Base-by-base conservation (phyloP, 2,113 vertebrate genomes). In the Grammomys dolichurus region DNA sequence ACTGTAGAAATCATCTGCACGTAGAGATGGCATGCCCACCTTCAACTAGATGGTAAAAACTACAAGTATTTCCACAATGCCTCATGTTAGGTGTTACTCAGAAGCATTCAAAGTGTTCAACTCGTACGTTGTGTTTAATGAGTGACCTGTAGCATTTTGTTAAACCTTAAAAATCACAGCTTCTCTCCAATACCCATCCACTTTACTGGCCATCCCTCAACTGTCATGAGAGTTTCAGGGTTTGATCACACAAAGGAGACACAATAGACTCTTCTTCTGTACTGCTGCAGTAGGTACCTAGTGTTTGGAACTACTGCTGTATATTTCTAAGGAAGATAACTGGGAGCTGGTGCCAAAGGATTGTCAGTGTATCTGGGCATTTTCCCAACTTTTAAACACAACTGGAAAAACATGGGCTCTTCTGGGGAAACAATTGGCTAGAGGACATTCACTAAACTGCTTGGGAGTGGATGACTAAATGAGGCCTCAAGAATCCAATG, bases 361-460 rank as follows among this genome's bases (percentile, higher is more conserved):
- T 70, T 95, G 95, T 88, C 97, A 93, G 75, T 67, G 40, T 58
- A 81, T 96, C 96, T 96, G 94, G 97, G 98, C 96, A 96, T 46
- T 90, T 33, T 97, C 94, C 97, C 97, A 97, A 93, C 78, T 94
- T 72, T 94, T 94, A 96, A 95, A 81, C 96, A 92, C 87, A 94
- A 96, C 95, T 96, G 94, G 94, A 97, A 94, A 97, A 97, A 90
- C 97, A 97, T 51, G 92, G 94, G 63, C 89, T 96, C 94, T 97
- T 95, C 28, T 48, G 94, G 90, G 96, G 91, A 95, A 92, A 94
- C 94, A 87, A 91, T 5, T 94, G 96, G 96, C 88, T 96, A 51
- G 73, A 93, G 93, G 93, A 76, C 96, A 96, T 95, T 95, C 94
- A 96, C 95, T 89, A 96, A 97, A 95, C 87, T 93, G 86, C 58